Conservation (phyloP, 2,113 vertebrate species). For the Poecile atricapillus region DNA sequence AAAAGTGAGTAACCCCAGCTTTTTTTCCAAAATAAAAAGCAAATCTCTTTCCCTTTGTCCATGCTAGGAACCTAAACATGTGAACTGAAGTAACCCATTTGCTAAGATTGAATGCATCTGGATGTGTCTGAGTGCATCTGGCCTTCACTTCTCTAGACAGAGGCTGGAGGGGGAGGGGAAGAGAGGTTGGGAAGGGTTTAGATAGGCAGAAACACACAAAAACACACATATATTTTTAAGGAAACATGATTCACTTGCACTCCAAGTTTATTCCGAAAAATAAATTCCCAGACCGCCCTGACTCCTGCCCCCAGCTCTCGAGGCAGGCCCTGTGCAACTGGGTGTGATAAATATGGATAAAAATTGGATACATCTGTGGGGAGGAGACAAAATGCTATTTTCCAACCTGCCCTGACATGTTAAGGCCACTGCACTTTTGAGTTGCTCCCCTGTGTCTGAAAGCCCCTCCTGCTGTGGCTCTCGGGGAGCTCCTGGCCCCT, state of each 20-base stretch:
- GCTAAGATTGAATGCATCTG: constrained; percentile 51
- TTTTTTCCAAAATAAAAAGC: background rate
- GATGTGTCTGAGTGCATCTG: constrained; percentile 39
- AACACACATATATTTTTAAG: constrained; percentile 50
- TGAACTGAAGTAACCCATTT: constrained; percentile 59
- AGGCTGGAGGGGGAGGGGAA: constrained; percentile 1
- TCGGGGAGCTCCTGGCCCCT: background rate
- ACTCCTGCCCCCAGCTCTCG: constrained; percentile 18
- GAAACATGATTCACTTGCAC: constrained; percentile 54
- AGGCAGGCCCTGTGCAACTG: constrained; percentile 30
- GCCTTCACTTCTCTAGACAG: background rate
- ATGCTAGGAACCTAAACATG: background rate
- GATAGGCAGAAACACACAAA: constrained; percentile 44
- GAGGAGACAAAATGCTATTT: constrained; percentile 44
- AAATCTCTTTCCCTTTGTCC: background rate
- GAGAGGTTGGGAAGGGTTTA: constrained; percentile 24
- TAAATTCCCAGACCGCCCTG: constrained; percentile 20
- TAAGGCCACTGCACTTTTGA: background rate
- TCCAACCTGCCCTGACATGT: constrained; percentile 33
- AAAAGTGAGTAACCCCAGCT: background rate
- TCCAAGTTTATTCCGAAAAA: constrained; percentile 51
- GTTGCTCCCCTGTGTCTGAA: background rate
- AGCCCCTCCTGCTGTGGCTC: background rate
- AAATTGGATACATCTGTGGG: constrained; percentile 60
- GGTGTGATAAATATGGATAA: constrained; percentile 45